Percentiles rank a stretch among this genome's conserved stretches.
Evolutionary conservation across 1,140 invertebrate species (phyloP).

Genomic region (Hypsibius dujardini): DNA sequence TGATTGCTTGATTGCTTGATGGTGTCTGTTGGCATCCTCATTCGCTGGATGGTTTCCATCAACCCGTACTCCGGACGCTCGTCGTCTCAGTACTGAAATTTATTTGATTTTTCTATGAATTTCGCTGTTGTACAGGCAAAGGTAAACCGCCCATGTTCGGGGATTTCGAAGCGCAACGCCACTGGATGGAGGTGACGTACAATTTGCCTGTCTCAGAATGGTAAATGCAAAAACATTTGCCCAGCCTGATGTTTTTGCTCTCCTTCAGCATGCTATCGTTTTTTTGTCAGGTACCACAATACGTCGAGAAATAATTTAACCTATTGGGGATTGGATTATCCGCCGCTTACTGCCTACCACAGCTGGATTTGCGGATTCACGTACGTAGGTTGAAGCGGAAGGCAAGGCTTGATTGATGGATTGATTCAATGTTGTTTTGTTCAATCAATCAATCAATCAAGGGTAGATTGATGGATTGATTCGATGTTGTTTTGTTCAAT

Average conservation of each 20-base stretch:
- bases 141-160: conserved; percentile 77
- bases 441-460: too few relatives aligned
- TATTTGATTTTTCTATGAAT: conserved; percentile 18
- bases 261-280: not conserved
- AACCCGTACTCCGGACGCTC: conserved; percentile 45
- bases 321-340: conserved; percentile 98
- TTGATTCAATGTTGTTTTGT: too few relatives aligned
- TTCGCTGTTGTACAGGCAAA: conserved; percentile 59
- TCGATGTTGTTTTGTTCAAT: too few relatives aligned
- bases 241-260: too few relatives aligned
- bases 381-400: conserved; percentile 28
- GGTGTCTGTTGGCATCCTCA: conserved; percentile 29
- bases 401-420: too few relatives aligned
- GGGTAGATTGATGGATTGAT: too few relatives aligned
- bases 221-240: too few relatives aligned
- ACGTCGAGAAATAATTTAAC: conserved; percentile 67
- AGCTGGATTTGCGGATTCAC: conserved; percentile 60
- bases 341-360: conserved; percentile 93
- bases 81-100: conserved; percentile 7
- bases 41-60: conserved; percentile 54
- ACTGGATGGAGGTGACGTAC: conserved; percentile 95
- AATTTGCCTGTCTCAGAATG: conserved; percentile 56
- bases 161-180: conserved; percentile 95
- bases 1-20: too few relatives aligned
- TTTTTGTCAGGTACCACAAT: conserved; percentile 56